Conservation (phyloP, 2,888 invertebrate species). For the Ferrisia virgata region DNA sequence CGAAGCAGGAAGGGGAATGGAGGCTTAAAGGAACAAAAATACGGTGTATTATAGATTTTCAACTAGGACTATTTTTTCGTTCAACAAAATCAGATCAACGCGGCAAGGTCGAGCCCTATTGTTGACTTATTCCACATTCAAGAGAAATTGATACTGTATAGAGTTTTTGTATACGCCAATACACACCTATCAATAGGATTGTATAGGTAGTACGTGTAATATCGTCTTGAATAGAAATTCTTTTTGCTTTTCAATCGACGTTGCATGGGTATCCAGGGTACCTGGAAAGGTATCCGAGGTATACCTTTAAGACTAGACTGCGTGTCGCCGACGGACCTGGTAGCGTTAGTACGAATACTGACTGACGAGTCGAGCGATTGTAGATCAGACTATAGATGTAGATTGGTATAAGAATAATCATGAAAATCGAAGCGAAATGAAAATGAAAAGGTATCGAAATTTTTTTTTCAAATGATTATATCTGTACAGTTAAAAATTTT, state of each 20-base stretch:
- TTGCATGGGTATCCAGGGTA: background rate
- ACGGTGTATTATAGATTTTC: background rate
- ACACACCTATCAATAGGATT: background rate
- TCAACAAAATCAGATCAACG: background rate
- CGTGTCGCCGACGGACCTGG: background rate
- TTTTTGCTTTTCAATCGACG: background rate
- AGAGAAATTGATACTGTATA: background rate
- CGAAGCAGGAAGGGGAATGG: background rate
- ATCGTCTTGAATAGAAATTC: constrained; percentile 1
- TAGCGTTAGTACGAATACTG: background rate
- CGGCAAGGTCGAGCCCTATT: background rate
- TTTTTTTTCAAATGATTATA: too few species aligned
- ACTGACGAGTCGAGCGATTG: too few species aligned
- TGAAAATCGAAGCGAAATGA: too few species aligned
- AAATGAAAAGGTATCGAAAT: too few species aligned
- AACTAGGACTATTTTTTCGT: background rate
- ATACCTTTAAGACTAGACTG: constrained; percentile 11
- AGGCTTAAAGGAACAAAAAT: too few species aligned
- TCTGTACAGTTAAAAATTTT: too few species aligned
- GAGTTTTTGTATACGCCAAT: background rate
- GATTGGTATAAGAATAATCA: too few species aligned
- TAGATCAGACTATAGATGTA: too few species aligned
- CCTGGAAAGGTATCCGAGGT: background rate
- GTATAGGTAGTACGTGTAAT: too few species aligned
- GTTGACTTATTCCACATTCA: background rate